A percentile compares a stretch with the other conserved stretches of the same genome.
phyloP scores from a whole-genome alignment of 2,113 vertebrate species.

The Clupea harengus region DNA sequence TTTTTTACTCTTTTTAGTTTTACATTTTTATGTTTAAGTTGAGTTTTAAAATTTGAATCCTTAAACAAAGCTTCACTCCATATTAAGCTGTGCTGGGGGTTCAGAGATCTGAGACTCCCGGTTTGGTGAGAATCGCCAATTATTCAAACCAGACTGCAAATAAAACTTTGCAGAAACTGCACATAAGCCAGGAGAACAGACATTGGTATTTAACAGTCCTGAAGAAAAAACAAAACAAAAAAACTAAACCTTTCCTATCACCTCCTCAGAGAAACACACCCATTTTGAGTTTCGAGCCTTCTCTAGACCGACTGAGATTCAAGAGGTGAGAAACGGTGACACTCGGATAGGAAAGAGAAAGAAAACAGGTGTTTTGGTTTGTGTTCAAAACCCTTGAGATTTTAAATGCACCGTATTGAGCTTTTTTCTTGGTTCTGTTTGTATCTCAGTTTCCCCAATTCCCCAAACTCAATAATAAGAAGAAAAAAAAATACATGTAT shows the following conservation, averaged over 20 bases:
- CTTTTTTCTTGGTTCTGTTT: constrained; percentile 22
- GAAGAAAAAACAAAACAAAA: constrained; percentile 33
- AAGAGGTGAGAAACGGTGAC: constrained; percentile 43
- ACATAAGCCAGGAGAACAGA: constrained; percentile 52
- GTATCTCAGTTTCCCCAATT: constrained; percentile 20
- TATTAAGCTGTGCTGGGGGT: constrained; percentile 66
- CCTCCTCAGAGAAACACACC: constrained; percentile 29
- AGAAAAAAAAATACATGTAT: constrained; percentile 18
- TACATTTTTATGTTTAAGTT: constrained; percentile 4
- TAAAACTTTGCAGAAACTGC: constrained; percentile 76
- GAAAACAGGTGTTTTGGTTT: constrained; percentile 47
- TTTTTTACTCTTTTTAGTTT: constrained; percentile 30
- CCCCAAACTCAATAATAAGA: constrained; percentile 23
- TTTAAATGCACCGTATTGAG: constrained; percentile 46
- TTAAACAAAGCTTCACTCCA: constrained; percentile 58
- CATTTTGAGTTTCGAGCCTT: constrained; percentile 23
- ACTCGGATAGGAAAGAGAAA: constrained; percentile 7
- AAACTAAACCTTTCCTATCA: constrained; percentile 20
- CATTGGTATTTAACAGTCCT: constrained; percentile 67
- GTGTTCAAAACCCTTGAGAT: constrained; percentile 45
- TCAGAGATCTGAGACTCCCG: constrained; percentile 66
- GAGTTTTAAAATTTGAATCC: constrained; percentile 34
- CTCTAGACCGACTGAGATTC: constrained; percentile 45
- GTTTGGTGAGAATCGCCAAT: constrained; percentile 61
- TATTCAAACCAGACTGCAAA: constrained; percentile 73